A percentile compares a stretch with the other conserved stretches of the same genome.
These are phyloP conservation scores for Vimba vimba DNA, from an alignment of 2,113 vertebrate species.

Conservation along the genomic window DNA sequence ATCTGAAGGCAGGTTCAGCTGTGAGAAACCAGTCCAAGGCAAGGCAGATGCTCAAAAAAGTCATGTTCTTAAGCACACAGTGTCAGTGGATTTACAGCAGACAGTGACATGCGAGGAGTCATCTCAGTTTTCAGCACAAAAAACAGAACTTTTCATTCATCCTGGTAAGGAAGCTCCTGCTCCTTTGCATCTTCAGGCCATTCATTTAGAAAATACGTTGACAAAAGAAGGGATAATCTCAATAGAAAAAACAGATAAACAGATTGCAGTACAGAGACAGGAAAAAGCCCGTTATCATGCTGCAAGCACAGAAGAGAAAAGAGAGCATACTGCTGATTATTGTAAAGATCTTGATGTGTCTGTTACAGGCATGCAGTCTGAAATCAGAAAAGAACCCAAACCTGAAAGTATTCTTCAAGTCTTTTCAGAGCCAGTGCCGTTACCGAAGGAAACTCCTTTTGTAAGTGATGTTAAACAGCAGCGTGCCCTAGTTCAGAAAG, in stretches of 20 bases:
- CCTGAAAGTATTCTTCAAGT: conserved; percentile 72
- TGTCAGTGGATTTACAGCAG: conserved; percentile 72
- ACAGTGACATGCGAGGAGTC: conserved; percentile 69
- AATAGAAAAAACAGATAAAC: conserved; percentile 69
- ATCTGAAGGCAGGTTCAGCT: conserved; percentile 71
- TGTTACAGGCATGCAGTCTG: conserved; percentile 66
- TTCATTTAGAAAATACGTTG: conserved; percentile 68
- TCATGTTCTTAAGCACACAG: conserved; percentile 71
- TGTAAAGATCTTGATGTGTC: conserved; percentile 70
- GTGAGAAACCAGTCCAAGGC: conserved; percentile 71
- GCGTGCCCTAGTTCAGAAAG: conserved; percentile 78
- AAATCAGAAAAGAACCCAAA: conserved; percentile 67
- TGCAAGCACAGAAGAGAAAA: conserved; percentile 75
- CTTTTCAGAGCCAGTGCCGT: conserved; percentile 71
- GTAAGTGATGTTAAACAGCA: conserved; percentile 70
- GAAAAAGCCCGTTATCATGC: conserved; percentile 75
- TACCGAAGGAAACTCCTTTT: conserved; percentile 79
- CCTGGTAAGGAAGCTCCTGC: conserved; percentile 69
- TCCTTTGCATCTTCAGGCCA: conserved; percentile 74
- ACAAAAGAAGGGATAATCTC: conserved; percentile 77
- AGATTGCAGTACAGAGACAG: conserved; percentile 71
- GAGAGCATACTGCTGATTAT: conserved; percentile 70
- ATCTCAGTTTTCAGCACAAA: conserved; percentile 65
- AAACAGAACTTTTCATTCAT: conserved; percentile 59
- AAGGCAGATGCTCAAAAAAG: conserved; percentile 70